Base-by-base conservation (phyloP, 2,797 vertebrate genomes). In the Craterocephalus amniculus region DNA sequence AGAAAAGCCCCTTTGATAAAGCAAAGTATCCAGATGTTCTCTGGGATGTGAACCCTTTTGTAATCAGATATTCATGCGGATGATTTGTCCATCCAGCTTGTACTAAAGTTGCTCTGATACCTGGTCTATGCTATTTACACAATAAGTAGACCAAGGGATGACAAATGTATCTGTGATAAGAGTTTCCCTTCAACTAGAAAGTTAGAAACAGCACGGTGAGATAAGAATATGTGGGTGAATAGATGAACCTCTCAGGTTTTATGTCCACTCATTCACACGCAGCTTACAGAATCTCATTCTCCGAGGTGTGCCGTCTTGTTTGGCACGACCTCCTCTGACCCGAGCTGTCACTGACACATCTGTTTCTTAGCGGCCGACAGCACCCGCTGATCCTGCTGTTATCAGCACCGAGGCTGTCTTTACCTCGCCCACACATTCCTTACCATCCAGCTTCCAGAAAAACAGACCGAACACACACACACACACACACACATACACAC, bases 341-440 rank as follows among this genome's bases (percentile, higher is more conserved):
- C 4, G 1, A 45, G 26, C 83, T 84, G 84, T 88, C 83, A 79
- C 55, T 59, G 56, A 63, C 0, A 14, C n/a, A 63, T 84, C 87
- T 90, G 87, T 76, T 88, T 89, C 36, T 78, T 80, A 61, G 59
- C 58, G 5, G 52, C 40, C 27, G 22, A 86, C 85, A 77, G 81
- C 67, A 52, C 27, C 56, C 26, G 20, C 68, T 74, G 70, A 69
- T 72, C 63, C 67, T 18, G 45, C 72, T 57, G 36, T 64, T 89
- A 87, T 90, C 90, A 87, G 67, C 20, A 51, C 40, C 58, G 9
- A 24, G 64, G 29, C 73, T 77, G 73, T 80, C 83, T 85, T 81
- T 56, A 83, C 40, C 69, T 80, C 76, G 63, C 38, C 16, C 78
- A 78, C 72, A 70, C 79, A 81, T 91, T 85, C 79, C 83, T 82